Conservation (phyloP, 2,888 invertebrate genomes). For the Scaeva pyrastri region DNA sequence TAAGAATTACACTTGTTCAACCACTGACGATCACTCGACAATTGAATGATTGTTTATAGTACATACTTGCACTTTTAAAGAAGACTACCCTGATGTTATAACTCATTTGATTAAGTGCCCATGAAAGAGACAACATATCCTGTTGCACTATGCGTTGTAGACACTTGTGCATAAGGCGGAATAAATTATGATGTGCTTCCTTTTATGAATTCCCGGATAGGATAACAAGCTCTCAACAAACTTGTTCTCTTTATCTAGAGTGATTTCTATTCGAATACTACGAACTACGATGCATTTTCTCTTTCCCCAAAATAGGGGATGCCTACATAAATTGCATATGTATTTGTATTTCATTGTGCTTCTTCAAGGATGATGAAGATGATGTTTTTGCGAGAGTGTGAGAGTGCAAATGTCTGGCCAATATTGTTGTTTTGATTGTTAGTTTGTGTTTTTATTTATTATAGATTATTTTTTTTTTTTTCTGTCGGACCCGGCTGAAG, state of each 20-base stretch:
- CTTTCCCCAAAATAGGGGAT: not conserved
- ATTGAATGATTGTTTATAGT: not conserved
- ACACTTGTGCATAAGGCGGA: not conserved
- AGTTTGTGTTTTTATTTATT: no score
- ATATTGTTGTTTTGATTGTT: no score
- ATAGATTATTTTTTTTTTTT: no score
- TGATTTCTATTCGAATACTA: not conserved
- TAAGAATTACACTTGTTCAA: not conserved
- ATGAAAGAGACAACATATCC: not conserved
- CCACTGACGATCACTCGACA: not conserved
- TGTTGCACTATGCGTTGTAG: not conserved
- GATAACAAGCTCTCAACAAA: not conserved
- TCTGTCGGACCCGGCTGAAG: no score
- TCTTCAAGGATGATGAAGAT: not conserved
- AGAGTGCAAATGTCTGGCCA: no score
- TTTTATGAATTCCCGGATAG: not conserved
- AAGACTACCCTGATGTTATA: not conserved
- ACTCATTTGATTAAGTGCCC: not conserved
- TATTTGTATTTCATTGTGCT: not conserved
- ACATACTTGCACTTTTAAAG: not conserved
- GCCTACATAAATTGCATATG: not conserved
- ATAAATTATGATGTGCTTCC: not conserved
- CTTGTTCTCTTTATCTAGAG: not conserved
- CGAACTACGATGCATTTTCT: not conserved
- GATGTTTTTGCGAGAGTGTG: no score